Conservation (phyloP, 2,888 invertebrate genomes). For the Ennomos fuscantarius region DNA sequence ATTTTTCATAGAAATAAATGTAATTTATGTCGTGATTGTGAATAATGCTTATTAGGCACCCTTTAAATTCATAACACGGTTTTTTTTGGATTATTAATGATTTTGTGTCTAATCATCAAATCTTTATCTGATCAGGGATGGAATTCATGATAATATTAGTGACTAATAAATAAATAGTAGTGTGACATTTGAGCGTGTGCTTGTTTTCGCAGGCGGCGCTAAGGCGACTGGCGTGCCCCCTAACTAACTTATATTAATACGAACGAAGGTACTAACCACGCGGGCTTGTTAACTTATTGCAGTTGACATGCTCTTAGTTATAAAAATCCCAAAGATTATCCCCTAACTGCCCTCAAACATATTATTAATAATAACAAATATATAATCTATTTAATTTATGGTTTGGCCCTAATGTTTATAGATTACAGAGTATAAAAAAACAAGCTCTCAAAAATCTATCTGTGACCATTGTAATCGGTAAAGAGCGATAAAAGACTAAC, state of each 20-base stretch:
- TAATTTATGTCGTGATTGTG: not conserved
- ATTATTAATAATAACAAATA: conserved; percentile 6
- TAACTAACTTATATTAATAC: conserved; percentile 72
- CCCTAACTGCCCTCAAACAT: conserved; percentile 17
- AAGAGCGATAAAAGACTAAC: not conserved
- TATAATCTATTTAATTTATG: conserved; percentile 7
- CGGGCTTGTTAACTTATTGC: conserved; percentile 79
- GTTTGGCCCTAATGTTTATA: conserved; percentile 5
- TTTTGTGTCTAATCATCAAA: not conserved
- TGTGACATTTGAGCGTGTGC: conserved; percentile 63
- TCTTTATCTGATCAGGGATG: conserved; percentile 1
- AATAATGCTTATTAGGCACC: conserved; percentile 2
- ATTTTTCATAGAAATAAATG: too few species aligned
- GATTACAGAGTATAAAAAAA: conserved; percentile 1
- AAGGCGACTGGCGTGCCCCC: conserved; percentile 65
- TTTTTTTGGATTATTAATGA: not conserved
- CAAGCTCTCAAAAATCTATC: conserved; percentile 13
- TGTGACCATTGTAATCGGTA: not conserved
- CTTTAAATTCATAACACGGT: not conserved
- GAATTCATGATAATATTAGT: conserved; percentile 20
- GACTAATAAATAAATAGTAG: conserved; percentile 41
- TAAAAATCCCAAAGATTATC: conserved; percentile 21
- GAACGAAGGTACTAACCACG: conserved; percentile 79
- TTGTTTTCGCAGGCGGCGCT: conserved; percentile 83
- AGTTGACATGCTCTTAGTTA: conserved; percentile 43